phyloP scores from a whole-genome alignment of 2,888 invertebrate genomes.

The Heliconius ismenius region DNA sequence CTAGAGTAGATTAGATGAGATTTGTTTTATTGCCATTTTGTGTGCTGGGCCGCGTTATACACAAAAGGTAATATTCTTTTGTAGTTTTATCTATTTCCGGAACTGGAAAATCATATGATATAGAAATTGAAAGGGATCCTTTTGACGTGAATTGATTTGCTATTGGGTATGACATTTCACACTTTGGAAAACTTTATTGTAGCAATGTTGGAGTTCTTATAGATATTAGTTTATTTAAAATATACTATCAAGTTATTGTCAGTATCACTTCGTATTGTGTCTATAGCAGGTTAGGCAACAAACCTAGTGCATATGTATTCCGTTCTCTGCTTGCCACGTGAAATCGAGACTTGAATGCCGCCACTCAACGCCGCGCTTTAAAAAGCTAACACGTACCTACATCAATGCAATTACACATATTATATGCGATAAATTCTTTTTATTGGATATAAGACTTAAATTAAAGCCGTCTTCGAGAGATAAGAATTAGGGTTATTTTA shows the following conservation, averaged over 20 bases:
- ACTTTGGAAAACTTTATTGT: background rate
- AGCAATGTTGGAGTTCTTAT: too few relatives aligned
- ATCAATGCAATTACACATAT: background rate
- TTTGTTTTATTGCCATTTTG: conserved; percentile 8
- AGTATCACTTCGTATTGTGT: too few relatives aligned
- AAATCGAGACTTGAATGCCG: background rate
- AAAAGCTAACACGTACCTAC: background rate
- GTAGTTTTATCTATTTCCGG: background rate
- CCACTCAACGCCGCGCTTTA: background rate
- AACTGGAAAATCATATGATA: conserved; percentile 1
- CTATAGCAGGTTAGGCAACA: too few relatives aligned
- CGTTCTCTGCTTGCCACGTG: too few relatives aligned
- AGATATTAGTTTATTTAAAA: too few relatives aligned
- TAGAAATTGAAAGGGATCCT: background rate
- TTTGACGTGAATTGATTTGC: conserved; percentile 3
- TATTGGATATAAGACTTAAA: conserved; percentile 2
- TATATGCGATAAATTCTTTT: background rate
- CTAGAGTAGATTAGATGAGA: too few relatives aligned
- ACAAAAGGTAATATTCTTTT: conserved; percentile 1
- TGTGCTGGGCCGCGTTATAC: background rate
- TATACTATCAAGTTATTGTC: too few relatives aligned
- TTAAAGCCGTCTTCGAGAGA: background rate
- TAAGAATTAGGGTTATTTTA: conserved; percentile 15
- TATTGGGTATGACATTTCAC: background rate
- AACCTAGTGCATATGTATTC: too few relatives aligned